Evolutionary conservation across 2,797 vertebrate genomes (phyloP), one percentile per base, ranked within the genome.

Genomic region (Muscicapa striata): DNA sequence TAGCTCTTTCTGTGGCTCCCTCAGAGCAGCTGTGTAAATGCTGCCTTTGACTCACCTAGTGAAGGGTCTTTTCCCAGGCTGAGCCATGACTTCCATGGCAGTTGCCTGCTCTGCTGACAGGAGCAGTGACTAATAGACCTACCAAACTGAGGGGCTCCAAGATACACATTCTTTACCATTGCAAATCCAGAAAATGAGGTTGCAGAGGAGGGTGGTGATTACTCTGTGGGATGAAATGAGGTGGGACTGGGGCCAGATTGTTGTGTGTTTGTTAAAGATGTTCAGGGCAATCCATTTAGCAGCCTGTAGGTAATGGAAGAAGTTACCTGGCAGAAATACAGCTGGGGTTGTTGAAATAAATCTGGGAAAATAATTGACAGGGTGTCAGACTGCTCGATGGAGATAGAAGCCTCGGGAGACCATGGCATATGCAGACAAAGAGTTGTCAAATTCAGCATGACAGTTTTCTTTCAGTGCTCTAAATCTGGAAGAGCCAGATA

Each of bases 261-360:
- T 52, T 89, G 40, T 61, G 45, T 43, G 27, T 87, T 80, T 43
- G 22, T 66, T 89, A 34, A 59, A 89, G 87, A 74, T 2, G 9
- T 63, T 89, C 62, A 58, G 79, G 75, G 54, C 34, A 30, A 48
- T 72, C 2, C 68, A 40, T 59, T 92, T 22, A 88, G 76, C 69
- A 73, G 68, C 4, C 3, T 12, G 1, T 48, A 59, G 57, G 62
- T 66, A 72, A 59, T 63, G 67, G 69, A 61, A 83, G 36, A 74
- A 49, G n/a, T 86, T 93, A 91, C 64, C 85, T 92, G 72, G 46
- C 76, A 87, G 75, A 75, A 88, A 79, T 55, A 59, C 89, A 89
- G 32, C 49, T 49, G 32, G 27, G 14, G 21, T n/a, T 82, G 58
- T 34, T 94, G 87, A 93, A 93, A 61, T 41, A 73, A 80, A 66